Base-by-base conservation (phyloP, 2,888 invertebrate species). In the Lutraria lutraria region DNA sequence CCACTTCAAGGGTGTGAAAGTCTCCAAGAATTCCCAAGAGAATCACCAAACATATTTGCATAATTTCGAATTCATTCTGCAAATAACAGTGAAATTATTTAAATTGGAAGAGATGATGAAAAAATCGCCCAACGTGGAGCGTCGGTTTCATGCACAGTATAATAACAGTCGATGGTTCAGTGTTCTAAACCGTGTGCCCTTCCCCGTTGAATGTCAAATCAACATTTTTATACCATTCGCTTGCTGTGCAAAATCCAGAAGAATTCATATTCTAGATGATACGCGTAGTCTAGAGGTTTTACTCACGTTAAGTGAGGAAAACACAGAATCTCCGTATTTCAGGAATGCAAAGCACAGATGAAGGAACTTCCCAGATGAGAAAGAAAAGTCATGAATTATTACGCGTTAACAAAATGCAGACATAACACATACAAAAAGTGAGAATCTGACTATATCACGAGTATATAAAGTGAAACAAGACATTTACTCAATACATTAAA, bases 21-120 rank as follows among this genome's bases (percentile, higher is more conserved):
- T 43, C 43, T 68, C 13, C n/a, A 25, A 25, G 25, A 68, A 68
- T 68, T 68, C 63, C 25, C 12, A 3, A 0, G 25, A 68, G 25
- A 25, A n/a, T n/a, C 63, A 68, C 25, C 25, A 13, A n/a, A 25
- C 63, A 68, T 3, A 68, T 68, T 68, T 68, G 25, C 25, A 68
- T 68, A 25, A 68, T 68, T 13, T 68, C n/a, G n/a, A n/a, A n/a
- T n/a, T n/a, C n/a, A 25, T 25, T 25, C 6, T 25, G 63, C 10
- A 68, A 25, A 68, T 68, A 68, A 68, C 63, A n/a, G 25, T 68
- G 25, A 68, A 68, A 68, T 68, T 68, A n/a, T 25, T 68, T 25
- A 68, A 68, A 8, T 25, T 25, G 3, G 25, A 25, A 68, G n/a
- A 25, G 8, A 25, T 12, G 25, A 68, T 68, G 25, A 0, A 25